These are phyloP conservation scores for Steatocranus sp. DNA, from an alignment of 2,797 vertebrate species.

Conservation along the genomic window DNA sequence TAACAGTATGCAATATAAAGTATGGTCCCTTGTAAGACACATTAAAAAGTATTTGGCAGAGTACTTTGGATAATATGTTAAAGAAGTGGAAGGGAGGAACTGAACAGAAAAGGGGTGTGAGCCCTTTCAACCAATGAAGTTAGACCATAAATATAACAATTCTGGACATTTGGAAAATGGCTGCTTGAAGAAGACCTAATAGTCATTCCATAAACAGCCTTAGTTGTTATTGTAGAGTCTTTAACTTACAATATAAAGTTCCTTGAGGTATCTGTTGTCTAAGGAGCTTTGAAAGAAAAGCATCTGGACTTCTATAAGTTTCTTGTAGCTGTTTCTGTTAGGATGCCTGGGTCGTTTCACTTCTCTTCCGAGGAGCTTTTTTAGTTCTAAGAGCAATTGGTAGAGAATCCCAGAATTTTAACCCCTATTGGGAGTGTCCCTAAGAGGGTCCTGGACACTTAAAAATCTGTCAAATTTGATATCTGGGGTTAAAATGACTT, in stretches of 20 bases:
- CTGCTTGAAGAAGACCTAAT: neutral
- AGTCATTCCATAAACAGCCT: neutral
- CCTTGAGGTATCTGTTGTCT: neutral
- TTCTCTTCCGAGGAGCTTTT: neutral
- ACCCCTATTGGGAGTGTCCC: neutral
- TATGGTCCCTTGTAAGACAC: neutral
- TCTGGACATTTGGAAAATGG: conserved; percentile 10
- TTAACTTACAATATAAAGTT: neutral
- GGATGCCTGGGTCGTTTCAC: no score
- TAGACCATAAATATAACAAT: neutral
- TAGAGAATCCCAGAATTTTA: neutral
- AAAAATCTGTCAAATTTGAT: neutral
- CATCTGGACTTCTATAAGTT: neutral
- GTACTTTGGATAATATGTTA: neutral
- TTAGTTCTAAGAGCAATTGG: neutral
- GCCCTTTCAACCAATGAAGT: conserved; percentile 29
- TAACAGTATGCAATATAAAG: neutral
- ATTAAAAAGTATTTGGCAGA: neutral
- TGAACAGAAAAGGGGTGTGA: conserved; percentile 23
- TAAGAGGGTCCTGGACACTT: neutral
- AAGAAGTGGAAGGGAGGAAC: neutral
- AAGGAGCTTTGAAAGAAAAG: neutral
- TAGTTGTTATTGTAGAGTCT: neutral
- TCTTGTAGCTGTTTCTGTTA: neutral
- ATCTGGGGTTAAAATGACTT: neutral